Evolutionary conservation across 2,113 vertebrate species (phyloP), one percentile per base, ranked within the genome.

Genomic region (Cinclus mexicanus): DNA sequence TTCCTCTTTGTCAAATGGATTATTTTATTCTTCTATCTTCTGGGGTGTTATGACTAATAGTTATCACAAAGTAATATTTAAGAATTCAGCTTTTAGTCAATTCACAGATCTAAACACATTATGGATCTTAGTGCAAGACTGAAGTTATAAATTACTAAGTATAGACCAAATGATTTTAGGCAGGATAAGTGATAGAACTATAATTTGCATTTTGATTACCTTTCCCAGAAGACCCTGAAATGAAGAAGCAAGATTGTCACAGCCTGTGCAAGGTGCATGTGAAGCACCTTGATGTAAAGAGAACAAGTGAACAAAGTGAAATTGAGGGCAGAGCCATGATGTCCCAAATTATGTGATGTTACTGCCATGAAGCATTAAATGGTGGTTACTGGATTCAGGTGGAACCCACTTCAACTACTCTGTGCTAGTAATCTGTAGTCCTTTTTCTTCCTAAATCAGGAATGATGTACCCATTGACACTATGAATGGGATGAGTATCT

Each of bases 181-280:
- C n/a, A 89, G 67, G 74, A 69, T 72, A 95, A 94, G 65, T 75
- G 74, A 87, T 76, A 89, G 81, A 91, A 93, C 49, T 70, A 15
- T 80, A 90, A 93, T 93, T 91, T 94, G 78, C 89, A 94, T 96
- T 93, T 93, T 95, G 91, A 95, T 95, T 92, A 93, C 70, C 86
- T 95, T 95, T 95, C 61, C 84, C 86, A 80, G 74, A 81, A 94
- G 91, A 94, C 91, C 75, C 49, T 23, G 35, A 78, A 82, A 87
- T 82, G 52, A 91, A 88, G 67, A 67, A 91, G 25, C 19, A 76
- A 61, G 60, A 39, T 13, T 50, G 28, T 19, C 3, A 20, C 19
- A 44, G 59, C 77, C 39, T 59, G 39, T 56, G 24, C 55, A 92
- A 94, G 50, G 64, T 78, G 35, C 39, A 14, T 52, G 22, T 29